Conservation (phyloP, 2,113 vertebrate genomes). For the Malurus alboscapulatus region DNA sequence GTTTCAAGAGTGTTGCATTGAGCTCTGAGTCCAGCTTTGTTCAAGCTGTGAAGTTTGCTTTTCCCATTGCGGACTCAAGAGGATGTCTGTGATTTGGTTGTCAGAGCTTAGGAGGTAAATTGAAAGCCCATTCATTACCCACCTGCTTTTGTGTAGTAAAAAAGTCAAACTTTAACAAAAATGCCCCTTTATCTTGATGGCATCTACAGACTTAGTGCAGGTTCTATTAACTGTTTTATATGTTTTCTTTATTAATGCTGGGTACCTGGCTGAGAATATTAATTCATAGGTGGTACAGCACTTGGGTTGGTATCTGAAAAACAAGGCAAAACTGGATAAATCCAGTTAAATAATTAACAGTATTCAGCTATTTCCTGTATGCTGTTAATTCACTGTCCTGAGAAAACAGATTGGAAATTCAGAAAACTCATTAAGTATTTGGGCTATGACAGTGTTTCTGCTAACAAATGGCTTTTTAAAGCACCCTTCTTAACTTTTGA, state of each 20-base stretch:
- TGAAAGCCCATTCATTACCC: conserved; percentile 21
- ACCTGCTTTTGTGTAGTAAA: neutral
- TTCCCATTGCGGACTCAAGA: neutral
- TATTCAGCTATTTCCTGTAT: conserved; percentile 34
- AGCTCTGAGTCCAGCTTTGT: neutral
- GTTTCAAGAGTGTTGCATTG: neutral
- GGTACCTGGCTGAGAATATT: neutral
- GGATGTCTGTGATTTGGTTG: neutral
- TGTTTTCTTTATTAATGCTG: conserved; percentile 42
- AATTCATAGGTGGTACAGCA: neutral
- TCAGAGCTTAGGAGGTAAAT: neutral
- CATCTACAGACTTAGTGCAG: conserved; percentile 34
- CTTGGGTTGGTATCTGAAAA: neutral
- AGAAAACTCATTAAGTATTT: neutral
- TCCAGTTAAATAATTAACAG: neutral
- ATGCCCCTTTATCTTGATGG: conserved; percentile 52
- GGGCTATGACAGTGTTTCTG: neutral
- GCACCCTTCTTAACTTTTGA: neutral
- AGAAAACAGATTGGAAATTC: conserved; percentile 15
- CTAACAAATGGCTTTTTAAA: neutral
- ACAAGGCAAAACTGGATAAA: neutral
- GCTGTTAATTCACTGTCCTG: neutral
- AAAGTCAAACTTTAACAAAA: conserved; percentile 66
- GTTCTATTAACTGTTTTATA: conserved; percentile 27
- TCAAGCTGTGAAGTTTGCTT: neutral